Conservation (phyloP, 1,140 invertebrate species). For the Drosophila biarmipes region DNA sequence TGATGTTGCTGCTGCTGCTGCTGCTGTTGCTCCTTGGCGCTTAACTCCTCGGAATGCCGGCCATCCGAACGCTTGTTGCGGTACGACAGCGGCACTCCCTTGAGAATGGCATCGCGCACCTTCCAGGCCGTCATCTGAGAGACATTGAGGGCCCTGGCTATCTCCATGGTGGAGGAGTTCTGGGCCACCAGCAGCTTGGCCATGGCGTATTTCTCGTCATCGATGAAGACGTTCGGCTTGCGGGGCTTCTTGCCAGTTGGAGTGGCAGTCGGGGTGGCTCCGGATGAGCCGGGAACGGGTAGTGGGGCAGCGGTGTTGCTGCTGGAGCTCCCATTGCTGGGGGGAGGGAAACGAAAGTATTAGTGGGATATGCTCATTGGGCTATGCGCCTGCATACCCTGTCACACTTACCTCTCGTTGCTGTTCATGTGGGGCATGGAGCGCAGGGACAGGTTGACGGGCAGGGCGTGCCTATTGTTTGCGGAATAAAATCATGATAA, state of each 20-base stretch:
- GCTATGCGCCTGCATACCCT: background rate
- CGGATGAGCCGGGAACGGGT: constrained; percentile 8
- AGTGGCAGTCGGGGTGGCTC: constrained; percentile 33
- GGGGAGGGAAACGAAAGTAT: background rate
- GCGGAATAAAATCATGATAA: background rate
- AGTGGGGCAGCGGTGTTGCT: constrained; percentile 44
- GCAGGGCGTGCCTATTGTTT: constrained; percentile 59
- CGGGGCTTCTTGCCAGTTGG: constrained; percentile 76
- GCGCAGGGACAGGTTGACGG: constrained; percentile 78
- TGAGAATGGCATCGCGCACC: constrained; percentile 79
- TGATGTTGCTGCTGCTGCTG: constrained; percentile 38
- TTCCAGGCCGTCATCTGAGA: constrained; percentile 84
- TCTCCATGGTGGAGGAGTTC: constrained; percentile 82
- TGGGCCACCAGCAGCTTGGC: constrained; percentile 78
- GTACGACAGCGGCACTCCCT: constrained; percentile 80
- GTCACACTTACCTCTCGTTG: constrained; percentile 62
- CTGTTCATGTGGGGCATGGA: constrained; percentile 70
- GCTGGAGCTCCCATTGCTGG: constrained; percentile 63
- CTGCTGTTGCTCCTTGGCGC: constrained; percentile 45
- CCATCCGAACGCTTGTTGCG: constrained; percentile 72
- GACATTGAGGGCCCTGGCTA: constrained; percentile 75
- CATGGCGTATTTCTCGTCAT: constrained; percentile 83
- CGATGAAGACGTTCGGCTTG: constrained; percentile 83
- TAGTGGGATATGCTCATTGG: background rate
- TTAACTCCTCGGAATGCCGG: constrained; percentile 34